Evolutionary conservation across 2,113 vertebrate species (phyloP).

Genomic region (Anguilla japonica): DNA sequence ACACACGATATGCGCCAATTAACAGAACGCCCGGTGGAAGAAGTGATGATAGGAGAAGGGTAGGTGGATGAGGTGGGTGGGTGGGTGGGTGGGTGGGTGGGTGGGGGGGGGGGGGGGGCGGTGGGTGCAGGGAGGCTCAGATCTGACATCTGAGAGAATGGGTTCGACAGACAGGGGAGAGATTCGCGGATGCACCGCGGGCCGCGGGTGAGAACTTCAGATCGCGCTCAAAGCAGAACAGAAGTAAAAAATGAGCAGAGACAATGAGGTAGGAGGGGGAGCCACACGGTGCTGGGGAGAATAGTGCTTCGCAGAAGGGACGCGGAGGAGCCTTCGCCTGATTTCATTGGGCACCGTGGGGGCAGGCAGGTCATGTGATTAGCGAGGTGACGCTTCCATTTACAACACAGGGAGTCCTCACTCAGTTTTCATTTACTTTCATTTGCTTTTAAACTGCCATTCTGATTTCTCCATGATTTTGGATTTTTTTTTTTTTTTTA

Average conservation of each 20-base stretch:
- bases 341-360: not conserved
- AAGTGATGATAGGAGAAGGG: not conserved
- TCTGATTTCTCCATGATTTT: not conserved
- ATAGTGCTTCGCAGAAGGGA: not conserved
- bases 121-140: not conserved
- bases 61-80: conserved; percentile 30
- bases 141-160: conserved; percentile 6
- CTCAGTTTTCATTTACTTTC: not conserved
- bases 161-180: conserved; percentile 9
- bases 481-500: not conserved
- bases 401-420: not conserved
- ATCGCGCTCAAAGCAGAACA: not conserved
- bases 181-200: conserved; percentile 36
- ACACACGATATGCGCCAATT: conserved; percentile 16
- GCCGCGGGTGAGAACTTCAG: conserved; percentile 25
- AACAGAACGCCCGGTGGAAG: not conserved
- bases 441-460: not conserved
- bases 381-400: not conserved
- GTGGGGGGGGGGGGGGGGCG: conserved; percentile 31
- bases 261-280: not conserved
- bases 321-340: not conserved
- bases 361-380: not conserved
- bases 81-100: conserved; percentile 36
- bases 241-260: not conserved
- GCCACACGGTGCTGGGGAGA: too few relatives aligned